Evolutionary conservation across 1,140 invertebrate species (phyloP).

Genomic region (Drosophila rhopaloa): DNA sequence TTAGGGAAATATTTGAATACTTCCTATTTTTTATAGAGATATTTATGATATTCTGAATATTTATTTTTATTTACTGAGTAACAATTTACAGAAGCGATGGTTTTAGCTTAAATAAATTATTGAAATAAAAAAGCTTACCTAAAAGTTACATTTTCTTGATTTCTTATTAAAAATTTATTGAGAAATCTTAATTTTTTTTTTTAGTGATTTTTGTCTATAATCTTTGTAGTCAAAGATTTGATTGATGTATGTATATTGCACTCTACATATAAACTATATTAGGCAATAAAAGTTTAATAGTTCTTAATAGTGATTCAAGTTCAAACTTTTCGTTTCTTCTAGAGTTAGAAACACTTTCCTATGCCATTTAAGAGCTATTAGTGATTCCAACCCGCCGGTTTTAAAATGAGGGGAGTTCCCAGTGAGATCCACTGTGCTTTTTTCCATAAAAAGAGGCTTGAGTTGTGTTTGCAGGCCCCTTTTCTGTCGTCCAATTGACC

Average conservation of each 20-base stretch:
- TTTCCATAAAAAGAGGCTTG: conserved; percentile 3
- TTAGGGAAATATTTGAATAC: background rate
- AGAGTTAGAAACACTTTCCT: background rate
- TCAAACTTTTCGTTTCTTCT: background rate
- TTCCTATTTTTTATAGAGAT: background rate
- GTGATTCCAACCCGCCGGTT: conserved; percentile 2
- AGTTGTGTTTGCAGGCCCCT: conserved; percentile 11
- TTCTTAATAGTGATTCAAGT: background rate
- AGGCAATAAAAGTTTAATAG: background rate
- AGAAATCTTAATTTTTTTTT: background rate
- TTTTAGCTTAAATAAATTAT: no score
- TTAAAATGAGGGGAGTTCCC: background rate
- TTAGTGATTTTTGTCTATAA: background rate
- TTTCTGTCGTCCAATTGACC: conserved; percentile 33
- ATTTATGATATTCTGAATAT: no score
- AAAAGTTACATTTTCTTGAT: no score
- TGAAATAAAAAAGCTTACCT: no score
- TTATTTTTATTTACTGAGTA: background rate
- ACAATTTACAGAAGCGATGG: no score
- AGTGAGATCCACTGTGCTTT: conserved; percentile 5
- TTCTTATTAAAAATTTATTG: no score
- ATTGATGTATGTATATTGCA: no score
- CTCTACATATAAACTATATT: no score
- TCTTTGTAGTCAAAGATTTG: background rate
- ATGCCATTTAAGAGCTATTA: background rate